Evolutionary conservation across 92 coral and sea anemone genomes (phyloP).

Genomic region (Zoanthus sansibaricus): DNA sequence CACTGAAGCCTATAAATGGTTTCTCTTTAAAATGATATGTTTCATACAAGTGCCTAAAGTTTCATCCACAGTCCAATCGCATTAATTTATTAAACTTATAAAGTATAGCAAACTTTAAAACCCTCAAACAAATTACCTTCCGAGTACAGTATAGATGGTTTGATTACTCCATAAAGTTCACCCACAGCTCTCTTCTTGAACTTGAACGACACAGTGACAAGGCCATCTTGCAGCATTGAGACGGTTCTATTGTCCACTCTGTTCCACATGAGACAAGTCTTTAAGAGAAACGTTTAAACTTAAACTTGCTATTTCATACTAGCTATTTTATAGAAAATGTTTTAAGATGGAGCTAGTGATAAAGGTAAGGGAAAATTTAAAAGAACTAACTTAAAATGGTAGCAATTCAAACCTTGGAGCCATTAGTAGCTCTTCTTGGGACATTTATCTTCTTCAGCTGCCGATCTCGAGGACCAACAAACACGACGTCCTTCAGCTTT

Average conservation of each 20-base stretch:
- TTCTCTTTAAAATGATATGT: too few relatives aligned
- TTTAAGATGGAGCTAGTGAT: neutral
- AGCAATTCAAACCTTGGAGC: slow-evolving; percentile 63
- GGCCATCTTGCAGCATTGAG: slow-evolving; percentile 49
- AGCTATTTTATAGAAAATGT: neutral
- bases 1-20: too few relatives aligned
- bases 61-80: neutral
- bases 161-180: slow-evolving; percentile 58
- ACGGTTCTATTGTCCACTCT: slow-evolving; percentile 54
- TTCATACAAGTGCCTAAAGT: too few relatives aligned
- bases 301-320: too few relatives aligned
- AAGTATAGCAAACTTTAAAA: neutral
- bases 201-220: slow-evolving; percentile 59
- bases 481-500: slow-evolving; percentile 65
- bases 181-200: slow-evolving; percentile 65
- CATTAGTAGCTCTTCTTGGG: slow-evolving; percentile 70
- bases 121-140: slow-evolving; percentile 59
- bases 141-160: slow-evolving; percentile 62
- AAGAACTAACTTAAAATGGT: neutral
- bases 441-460: slow-evolving; percentile 69
- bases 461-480: slow-evolving; percentile 54
- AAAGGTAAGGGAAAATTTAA: neutral
- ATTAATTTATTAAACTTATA: neutral
- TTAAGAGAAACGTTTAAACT: neutral
- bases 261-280: slow-evolving; percentile 81